Conservation (phyloP, 2,113 vertebrate genomes). For the Empidonax alnorum region DNA sequence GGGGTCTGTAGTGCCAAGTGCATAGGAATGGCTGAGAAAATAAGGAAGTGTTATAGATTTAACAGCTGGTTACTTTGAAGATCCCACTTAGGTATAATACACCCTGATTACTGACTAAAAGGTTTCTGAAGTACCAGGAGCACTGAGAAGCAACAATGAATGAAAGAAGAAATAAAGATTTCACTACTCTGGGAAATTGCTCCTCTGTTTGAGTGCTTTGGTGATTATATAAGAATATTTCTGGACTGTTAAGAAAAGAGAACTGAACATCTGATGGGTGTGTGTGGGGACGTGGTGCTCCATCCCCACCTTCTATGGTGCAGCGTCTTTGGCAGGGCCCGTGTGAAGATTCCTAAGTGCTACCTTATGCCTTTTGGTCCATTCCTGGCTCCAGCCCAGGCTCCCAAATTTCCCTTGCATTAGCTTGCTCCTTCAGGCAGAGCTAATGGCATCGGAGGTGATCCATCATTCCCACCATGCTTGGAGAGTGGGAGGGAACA, state of each 20-base stretch:
- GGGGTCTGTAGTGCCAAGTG: background rate
- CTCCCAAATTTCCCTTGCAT: constrained; percentile 1
- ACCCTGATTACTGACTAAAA: background rate
- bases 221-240: background rate
- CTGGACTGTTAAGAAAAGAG: background rate
- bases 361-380: background rate
- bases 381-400: background rate
- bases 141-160: fast-evolving
- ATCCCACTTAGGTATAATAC: background rate
- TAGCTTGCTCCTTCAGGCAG: constrained; percentile 49
- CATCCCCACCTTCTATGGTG: background rate
- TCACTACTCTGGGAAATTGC: background rate
- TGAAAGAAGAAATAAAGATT: background rate
- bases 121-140: background rate
- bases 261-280: background rate
- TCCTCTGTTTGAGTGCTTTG: background rate
- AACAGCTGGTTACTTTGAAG: background rate
- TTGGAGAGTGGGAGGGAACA: background rate
- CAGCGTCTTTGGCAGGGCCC: background rate
- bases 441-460: background rate
- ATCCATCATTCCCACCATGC: constrained; percentile 19
- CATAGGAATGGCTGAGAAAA: background rate
- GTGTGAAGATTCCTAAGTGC: background rate
- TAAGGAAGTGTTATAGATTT: background rate
- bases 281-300: background rate